phyloP scores from a whole-genome alignment of 2,888 invertebrate genomes.

The Diloba caeruleocephala region DNA sequence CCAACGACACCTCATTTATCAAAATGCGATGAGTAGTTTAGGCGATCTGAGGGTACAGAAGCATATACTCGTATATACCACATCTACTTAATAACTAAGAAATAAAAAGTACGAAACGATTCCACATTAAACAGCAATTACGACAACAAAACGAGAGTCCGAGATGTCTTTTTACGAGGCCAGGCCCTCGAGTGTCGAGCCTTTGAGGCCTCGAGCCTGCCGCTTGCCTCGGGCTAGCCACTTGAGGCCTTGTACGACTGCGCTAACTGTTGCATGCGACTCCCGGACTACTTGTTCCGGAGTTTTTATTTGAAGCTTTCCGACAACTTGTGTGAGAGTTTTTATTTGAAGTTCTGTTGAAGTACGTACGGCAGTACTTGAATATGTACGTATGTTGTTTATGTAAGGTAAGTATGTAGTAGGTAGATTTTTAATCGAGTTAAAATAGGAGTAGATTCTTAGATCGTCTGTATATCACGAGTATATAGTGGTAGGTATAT shows the following conservation, averaged over 20 bases:
- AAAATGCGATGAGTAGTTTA: too few relatives aligned
- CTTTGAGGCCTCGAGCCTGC: constrained; percentile 59
- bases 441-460: too few relatives aligned
- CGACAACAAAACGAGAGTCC: constrained; percentile 57
- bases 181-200: constrained; percentile 48
- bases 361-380: constrained; percentile 38
- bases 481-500: too few relatives aligned
- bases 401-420: not conserved
- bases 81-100: constrained; percentile 5
- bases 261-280: constrained; percentile 61
- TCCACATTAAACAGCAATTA: constrained; percentile 57
- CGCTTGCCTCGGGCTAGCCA: constrained; percentile 56
- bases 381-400: constrained; percentile 5
- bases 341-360: constrained; percentile 45
- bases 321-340: constrained; percentile 46
- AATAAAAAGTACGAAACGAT: constrained; percentile 43
- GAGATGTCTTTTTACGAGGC: constrained; percentile 57
- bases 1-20: too few relatives aligned
- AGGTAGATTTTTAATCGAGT: too few relatives aligned
- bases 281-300: constrained; percentile 43
- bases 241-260: constrained; percentile 50
- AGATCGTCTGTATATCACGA: too few relatives aligned
- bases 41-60: too few relatives aligned
- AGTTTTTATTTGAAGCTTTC: constrained; percentile 54
- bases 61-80: not conserved